Evolutionary conservation across 2,888 invertebrate species (phyloP).

Genomic region (Junonia oenone): DNA sequence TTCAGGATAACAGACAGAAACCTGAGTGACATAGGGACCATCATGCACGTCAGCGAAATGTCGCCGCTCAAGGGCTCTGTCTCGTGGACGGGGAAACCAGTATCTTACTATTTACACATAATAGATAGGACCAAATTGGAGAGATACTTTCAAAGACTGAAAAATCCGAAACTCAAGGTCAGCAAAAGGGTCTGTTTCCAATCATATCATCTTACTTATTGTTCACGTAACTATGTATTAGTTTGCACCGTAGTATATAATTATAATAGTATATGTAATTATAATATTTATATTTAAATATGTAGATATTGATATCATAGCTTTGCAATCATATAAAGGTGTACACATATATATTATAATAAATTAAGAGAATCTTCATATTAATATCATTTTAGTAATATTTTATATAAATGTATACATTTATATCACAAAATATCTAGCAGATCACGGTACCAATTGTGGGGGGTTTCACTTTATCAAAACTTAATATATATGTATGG

Average conservation of each 20-base stretch:
- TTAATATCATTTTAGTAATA: background rate
- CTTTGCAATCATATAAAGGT: background rate
- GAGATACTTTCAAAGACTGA: conserved; percentile 96
- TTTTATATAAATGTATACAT: too few relatives aligned
- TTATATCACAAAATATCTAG: too few relatives aligned
- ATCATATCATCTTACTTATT: conserved; percentile 45
- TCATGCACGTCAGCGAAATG: conserved; percentile 99
- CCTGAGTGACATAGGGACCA: conserved; percentile 98
- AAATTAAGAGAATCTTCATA: background rate
- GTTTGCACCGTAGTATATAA: background rate
- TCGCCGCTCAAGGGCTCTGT: conserved; percentile 96
- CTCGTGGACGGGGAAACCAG: conserved; percentile 99
- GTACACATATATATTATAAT: background rate
- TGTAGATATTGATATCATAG: background rate
- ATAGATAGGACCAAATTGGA: conserved; percentile 98
- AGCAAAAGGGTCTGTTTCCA: conserved; percentile 79
- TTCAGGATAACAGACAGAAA: conserved; percentile 99
- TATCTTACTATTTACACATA: conserved; percentile 98
- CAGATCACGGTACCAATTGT: too few relatives aligned
- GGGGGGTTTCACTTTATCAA: too few relatives aligned
- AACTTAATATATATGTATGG: too few relatives aligned
- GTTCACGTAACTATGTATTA: conserved; percentile 19
- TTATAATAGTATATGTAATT: background rate
- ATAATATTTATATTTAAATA: background rate
- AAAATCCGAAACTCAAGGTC: conserved; percentile 90